A percentile compares a stretch with the other conserved stretches of the same genome.
These are phyloP conservation scores for Nebria brevicollis DNA, from an alignment of 2,888 invertebrate genomes.

Conservation along the genomic window DNA sequence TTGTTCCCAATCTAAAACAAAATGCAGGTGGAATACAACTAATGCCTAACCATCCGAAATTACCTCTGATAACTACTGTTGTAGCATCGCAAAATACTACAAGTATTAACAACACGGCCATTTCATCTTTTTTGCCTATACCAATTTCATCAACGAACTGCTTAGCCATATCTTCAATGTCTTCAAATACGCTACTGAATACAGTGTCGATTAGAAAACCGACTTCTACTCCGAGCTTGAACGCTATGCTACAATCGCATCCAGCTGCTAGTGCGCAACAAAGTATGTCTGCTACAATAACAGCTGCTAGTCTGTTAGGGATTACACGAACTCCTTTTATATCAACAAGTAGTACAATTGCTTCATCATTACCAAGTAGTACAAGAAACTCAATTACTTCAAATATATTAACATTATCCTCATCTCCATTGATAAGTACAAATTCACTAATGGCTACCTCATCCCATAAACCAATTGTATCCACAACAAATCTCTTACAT, in stretches of 20 bases:
- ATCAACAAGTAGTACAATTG: constrained; percentile 52
- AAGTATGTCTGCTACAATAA: constrained; percentile 60
- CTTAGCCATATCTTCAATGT: constrained; percentile 19
- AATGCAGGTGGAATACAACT: constrained; percentile 54
- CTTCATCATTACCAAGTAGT: constrained; percentile 67
- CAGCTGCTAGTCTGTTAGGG: constrained; percentile 61
- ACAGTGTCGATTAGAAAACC: constrained; percentile 34
- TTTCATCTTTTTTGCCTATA: constrained; percentile 14
- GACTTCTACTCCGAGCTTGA: constrained; percentile 54
- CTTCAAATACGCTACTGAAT: constrained; percentile 27
- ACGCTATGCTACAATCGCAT: constrained; percentile 64
- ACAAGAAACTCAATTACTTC: constrained; percentile 62
- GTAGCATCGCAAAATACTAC: constrained; percentile 36
- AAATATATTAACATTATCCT: constrained; percentile 54
- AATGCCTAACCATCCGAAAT: constrained; percentile 58
- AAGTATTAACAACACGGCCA: constrained; percentile 18
- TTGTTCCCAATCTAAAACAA: constrained; percentile 41
- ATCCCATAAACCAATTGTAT: constrained; percentile 57
- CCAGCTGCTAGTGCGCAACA: constrained; percentile 62
- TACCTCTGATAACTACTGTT: constrained; percentile 54
- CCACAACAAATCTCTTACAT: constrained; percentile 66
- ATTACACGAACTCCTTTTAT: constrained; percentile 58
- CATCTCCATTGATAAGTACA: constrained; percentile 63
- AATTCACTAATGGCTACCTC: constrained; percentile 57
- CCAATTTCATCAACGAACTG: constrained; percentile 21